Evolutionary conservation across 2,797 vertebrate genomes (phyloP), one percentile per base, ranked within the genome.

Genomic region (Labroides dimidiatus): DNA sequence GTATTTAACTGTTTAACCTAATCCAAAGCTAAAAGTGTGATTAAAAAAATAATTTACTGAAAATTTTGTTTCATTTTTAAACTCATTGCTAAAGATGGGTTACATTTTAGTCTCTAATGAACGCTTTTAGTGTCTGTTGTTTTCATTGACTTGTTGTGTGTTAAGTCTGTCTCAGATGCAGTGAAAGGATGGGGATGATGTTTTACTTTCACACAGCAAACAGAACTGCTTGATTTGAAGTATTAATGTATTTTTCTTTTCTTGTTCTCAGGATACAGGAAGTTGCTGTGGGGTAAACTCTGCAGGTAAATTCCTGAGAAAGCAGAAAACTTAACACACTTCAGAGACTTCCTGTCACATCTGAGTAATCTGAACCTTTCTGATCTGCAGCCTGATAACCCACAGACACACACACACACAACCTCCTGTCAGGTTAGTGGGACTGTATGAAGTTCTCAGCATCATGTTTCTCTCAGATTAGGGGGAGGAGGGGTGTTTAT

Each of bases 351-450:
- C 54, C 59, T 69, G 62, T 36, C 44, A 47, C 58, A 24, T 51
- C 44, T 6, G 19, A 11, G 53, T 55, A n/a, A 51, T n/a, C 2
- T 27, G 19, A 57, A n/a, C 27, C 3, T 43, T 3, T 49, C n/a
- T 54, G 58, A 64, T 48, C 21, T 2, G 14, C 36, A 36, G 23
- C n/a, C 61, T 9, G 60, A 75, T 63, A 53, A 44, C 23, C 23
- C 0, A 27, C 43, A 21, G 60, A 73, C 24, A 19, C 43, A 54
- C 45, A 62, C 36, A 36, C 36, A 36, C 36, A 61, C 53, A 3
- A n/a, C n/a, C 21, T n/a, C 6, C 24, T 6, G 0, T 23, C 10
- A 30, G 20, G 23, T 12, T n/a, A 30, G 16, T 19, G 10, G 0
- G 43, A 59, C 11, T 24, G 42, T 12, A 13, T 13, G 27, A 3